Base-by-base conservation (phyloP, 2,797 vertebrate genomes). In the Takifugu ocellatus region DNA sequence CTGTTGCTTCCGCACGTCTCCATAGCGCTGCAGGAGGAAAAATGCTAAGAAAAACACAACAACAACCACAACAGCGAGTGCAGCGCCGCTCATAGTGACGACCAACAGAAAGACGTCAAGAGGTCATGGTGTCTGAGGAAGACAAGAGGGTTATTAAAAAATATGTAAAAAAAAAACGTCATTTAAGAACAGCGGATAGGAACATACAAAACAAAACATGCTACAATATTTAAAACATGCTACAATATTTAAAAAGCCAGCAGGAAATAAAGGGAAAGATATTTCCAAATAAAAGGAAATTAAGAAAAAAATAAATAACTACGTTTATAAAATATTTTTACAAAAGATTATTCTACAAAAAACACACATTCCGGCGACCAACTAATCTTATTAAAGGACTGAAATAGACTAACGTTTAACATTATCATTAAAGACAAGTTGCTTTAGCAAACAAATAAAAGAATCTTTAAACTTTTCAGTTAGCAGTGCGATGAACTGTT, bases 31-130 rank as follows among this genome's bases (percentile, higher is more conserved):
- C 49, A 98, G 92, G 2, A 98, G 90, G 75, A 93, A 94, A 52
- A 98, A 87, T 2, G 95, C 94, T 86, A 98, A 78, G 78, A 96
- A 90, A 86, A 98, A 98, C 44, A 95, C 94, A 50, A 92, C 91
- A 6, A 94, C 88, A 16, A 96, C 91, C 84, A 96, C 94, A 5
- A 95, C 79, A 42, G 84, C 93, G 75, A 98, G 16, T 0, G 89
- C 94, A 21, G 88, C 92, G 52, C 88, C 93, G 42, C 94, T 95
- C 96, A 98, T 88, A 0, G 59, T 17, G 79, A 70, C 6, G 53
- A 39, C 5, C 42, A 47, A 46, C 45, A 27, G 56, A 16, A n/a
- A 6, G 45, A 17, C 5, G 57, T 80, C 72, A 78, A 43, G 64
- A 51, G 42, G 8, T 77, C 74, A 81, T 83, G 51, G 39, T 55